Base-by-base conservation (phyloP, 2,113 vertebrate species). In the Athene noctua region DNA sequence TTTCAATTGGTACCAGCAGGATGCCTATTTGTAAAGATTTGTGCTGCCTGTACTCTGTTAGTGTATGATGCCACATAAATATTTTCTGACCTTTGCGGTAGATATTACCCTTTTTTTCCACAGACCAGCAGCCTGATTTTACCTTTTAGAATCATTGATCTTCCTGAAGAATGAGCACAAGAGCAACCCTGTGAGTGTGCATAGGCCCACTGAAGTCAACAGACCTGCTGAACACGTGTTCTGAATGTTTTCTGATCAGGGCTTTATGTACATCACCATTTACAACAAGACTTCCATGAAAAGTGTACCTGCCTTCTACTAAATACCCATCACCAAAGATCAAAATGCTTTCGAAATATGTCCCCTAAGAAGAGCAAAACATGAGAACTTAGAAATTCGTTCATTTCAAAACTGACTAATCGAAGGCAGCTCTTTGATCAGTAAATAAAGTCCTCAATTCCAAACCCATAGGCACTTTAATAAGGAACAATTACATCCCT, bases 1-100 rank as follows among this genome's bases (percentile, higher is more conserved):
- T 88, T 81, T 86, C 90, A 91, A 75, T 66, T 75, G 88, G 88
- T 91, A 63, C 55, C 94, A 96, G 96, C 88, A 90, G 96, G 96
- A 94, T 1, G 26, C 92, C 94, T 92, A 59, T 96, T 91, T 86
- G 71, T 92, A 92, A 83, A 87, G 89, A 80, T 94, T 91, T 88
- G 84, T 89, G 86, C 66, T 81, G 73, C 59, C 87, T 90, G 52
- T 57, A 51, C 70, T 89, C 73, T 83, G 70, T 40, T 90, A 92
- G 65, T 29, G 72, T 88, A 81, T 90, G 92, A 87, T 78, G 86
- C 87, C 86, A 92, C 63, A 73, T 59, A 92, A 95, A 94, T 94
- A 92, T 82, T 85, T 92, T 72, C 77, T 94, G 92, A 96, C 92
- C 96, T 93, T 96, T 88, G 66, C 72, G 71, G 78, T 22, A 89